Base-by-base conservation (phyloP, 2,888 invertebrate genomes). In the Antheraea assamensis region DNA sequence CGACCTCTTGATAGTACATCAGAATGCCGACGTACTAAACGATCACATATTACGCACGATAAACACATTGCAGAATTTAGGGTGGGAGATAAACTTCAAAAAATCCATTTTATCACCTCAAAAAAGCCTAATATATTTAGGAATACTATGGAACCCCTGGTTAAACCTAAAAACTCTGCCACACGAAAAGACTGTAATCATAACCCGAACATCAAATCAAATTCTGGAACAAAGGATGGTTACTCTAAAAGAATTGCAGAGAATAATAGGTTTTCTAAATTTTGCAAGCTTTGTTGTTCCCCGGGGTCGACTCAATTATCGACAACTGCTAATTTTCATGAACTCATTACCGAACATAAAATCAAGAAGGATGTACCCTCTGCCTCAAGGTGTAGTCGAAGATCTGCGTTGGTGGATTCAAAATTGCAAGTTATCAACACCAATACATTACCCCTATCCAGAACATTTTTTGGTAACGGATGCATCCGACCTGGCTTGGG, bases 1-100 rank as follows among this genome's bases (percentile, higher is more conserved):
- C 79, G 79, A 82, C 74, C 80, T 77, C 24, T 47, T 79, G 17
- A 35, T 78, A 30, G 77, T 27, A 15, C 74, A 79, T 42, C 77
- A 77, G 27, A 35, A 77, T 66, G 42, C 66, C 49, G n/a, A n/a
- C n/a, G n/a, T n/a, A n/a, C n/a, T n/a, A n/a, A n/a, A n/a, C n/a
- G n/a, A n/a, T n/a, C n/a, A 49, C 49, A 15, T 49, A 8, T 3
- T 17, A 49, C 15, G 17, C 15, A 49, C 49, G 49, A 49, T 49
- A 49, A 5, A 49, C 3, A 52, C 52, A 17, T 21, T 52, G 19
- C 52, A 19, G 21, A 52, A 3, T 52, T 52, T 19, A 49, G 47
- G 47, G 17, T 49, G 52, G 52, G 5, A 52, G 21, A 52, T 52
- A 17, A 52, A 52, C 17, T 52, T 52, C 19, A 21, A 52, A 52